Conservation (phyloP, 2,888 invertebrate genomes). For the Drosophila falleni region DNA sequence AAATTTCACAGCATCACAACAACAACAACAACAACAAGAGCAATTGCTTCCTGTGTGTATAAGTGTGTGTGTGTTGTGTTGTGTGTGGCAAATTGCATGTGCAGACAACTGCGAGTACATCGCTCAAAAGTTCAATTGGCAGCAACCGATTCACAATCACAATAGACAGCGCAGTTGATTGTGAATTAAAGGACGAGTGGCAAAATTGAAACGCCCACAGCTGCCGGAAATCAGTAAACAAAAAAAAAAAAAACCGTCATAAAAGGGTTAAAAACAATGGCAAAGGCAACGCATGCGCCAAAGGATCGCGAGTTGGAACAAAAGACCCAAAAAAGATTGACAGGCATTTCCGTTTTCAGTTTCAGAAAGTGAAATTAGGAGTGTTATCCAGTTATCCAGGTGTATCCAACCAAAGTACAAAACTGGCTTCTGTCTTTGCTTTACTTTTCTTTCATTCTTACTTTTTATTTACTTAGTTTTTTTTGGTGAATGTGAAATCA, state of each 20-base stretch:
- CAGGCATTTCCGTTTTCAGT: slow-evolving; percentile 62
- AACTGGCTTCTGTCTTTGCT: not conserved
- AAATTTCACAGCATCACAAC: slow-evolving; percentile 66
- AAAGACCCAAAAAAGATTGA: slow-evolving; percentile 55
- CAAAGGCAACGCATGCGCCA: slow-evolving; percentile 53
- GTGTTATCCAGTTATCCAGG: slow-evolving; percentile 39
- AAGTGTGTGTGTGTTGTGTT: slow-evolving; percentile 29
- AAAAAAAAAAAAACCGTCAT: not conserved
- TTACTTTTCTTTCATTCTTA: too few species aligned
- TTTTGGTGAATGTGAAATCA: slow-evolving; percentile 31
- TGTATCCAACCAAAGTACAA: slow-evolving; percentile 2
- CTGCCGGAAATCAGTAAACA: slow-evolving; percentile 75
- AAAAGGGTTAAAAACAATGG: slow-evolving; percentile 31
- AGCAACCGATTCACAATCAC: slow-evolving; percentile 36
- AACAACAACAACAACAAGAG: slow-evolving; percentile 52
- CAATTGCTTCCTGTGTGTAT: slow-evolving; percentile 33
- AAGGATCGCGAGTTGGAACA: slow-evolving; percentile 45
- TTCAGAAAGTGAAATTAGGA: not conserved
- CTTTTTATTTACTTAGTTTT: not conserved
- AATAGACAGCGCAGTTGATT: slow-evolving; percentile 29
- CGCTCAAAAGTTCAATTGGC: slow-evolving; percentile 60
- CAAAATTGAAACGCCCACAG: slow-evolving; percentile 78
- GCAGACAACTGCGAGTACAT: slow-evolving; percentile 57
- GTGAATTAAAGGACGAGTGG: slow-evolving; percentile 50
- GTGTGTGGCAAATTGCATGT: slow-evolving; percentile 74